Conservation (phyloP, 2,797 vertebrate genomes). For the Loriculus beryllinus region DNA sequence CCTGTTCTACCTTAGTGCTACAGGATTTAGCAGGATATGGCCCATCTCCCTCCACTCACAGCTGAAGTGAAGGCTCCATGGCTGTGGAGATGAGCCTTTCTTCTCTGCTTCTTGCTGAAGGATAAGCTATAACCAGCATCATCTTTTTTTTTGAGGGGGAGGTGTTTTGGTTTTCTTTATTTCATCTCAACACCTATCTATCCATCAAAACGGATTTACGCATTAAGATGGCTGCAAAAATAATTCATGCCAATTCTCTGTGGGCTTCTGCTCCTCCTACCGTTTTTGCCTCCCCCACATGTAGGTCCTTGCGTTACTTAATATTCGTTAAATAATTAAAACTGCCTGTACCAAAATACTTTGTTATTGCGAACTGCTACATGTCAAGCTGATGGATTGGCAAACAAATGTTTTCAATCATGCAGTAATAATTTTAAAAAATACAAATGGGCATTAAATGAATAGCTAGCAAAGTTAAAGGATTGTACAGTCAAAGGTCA, state of each 20-base stretch:
- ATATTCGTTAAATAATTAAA: constrained; percentile 37
- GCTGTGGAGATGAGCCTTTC: neutral
- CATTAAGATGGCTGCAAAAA: neutral
- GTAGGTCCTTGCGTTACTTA: constrained; percentile 8
- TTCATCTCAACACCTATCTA: neutral
- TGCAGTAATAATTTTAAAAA: constrained; percentile 46
- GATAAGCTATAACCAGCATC: neutral
- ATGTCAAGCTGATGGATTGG: constrained; percentile 28
- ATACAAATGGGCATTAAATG: constrained; percentile 47
- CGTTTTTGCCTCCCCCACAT: neutral
- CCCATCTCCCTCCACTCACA: neutral
- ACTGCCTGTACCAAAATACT: neutral
- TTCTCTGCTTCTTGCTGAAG: neutral
- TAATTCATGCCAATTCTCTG: neutral
- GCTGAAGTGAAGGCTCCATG: neutral
- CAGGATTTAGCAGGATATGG: neutral
- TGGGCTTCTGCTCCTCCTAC: neutral
- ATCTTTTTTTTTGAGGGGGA: neutral
- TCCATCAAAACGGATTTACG: neutral
- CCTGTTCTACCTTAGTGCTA: neutral
- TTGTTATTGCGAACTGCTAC: neutral
- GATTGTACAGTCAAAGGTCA: constrained; percentile 65
- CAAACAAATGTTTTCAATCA: constrained; percentile 41
- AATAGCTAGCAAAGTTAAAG: constrained; percentile 52
- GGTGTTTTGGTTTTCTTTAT: neutral